A percentile compares a stretch with the other conserved stretches of the same genome.
Evolutionary conservation across 2,888 invertebrate species (phyloP).

Genomic region (Phania funesta): DNA sequence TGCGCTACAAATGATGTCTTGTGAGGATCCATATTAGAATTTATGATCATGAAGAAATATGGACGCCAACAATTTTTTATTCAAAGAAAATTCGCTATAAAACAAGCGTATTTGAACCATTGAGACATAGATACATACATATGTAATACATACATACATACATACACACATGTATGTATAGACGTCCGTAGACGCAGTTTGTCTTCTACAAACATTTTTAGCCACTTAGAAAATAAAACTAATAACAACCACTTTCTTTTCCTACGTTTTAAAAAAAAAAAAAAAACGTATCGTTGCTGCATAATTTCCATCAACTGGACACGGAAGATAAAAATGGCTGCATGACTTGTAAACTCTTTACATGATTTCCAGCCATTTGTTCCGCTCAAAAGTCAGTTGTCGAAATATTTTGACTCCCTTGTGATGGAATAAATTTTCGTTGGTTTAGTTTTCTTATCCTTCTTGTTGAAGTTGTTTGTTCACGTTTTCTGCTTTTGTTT

Average conservation of each 20-base stretch:
- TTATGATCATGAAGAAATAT: neutral
- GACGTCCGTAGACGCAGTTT: too few species aligned
- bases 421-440: constrained; percentile 52
- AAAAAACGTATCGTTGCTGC: constrained; percentile 41
- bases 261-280: constrained; percentile 8
- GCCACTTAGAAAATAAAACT: too few species aligned
- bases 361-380: constrained; percentile 44
- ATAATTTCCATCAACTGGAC: constrained; percentile 52
- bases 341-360: constrained; percentile 51
- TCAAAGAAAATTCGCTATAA: too few species aligned
- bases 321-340: constrained; percentile 31
- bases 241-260: neutral
- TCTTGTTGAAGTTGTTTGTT: constrained; percentile 34
- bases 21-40: neutral
- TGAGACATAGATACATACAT: too few species aligned
- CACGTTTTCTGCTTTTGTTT: constrained; percentile 14
- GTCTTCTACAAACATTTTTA: too few species aligned
- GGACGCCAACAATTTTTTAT: neutral
- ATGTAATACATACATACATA: neutral
- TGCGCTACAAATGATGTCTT: neutral
- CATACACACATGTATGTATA: too few species aligned
- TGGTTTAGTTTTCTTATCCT: constrained; percentile 39
- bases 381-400: constrained; percentile 32
- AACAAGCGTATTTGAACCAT: too few species aligned
- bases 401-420: constrained; percentile 60